Base-by-base conservation (phyloP, 92 coral and sea anemone species). In the Bergia puertoricense region DNA sequence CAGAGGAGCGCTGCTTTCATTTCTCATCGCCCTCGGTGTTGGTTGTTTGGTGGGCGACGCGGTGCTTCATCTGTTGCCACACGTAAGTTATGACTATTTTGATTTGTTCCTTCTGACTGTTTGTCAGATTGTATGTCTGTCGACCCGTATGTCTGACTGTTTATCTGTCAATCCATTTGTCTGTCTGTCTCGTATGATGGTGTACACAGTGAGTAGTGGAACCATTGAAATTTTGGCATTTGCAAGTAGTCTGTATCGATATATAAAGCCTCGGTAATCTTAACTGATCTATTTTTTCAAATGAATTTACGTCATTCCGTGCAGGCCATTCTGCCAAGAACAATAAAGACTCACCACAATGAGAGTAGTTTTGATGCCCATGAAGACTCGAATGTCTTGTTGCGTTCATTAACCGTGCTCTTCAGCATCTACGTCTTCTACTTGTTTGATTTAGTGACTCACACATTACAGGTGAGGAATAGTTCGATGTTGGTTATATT, bases 1-100 rank as follows among this genome's bases (percentile, higher is more conserved):
- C 13, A 89, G 91, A 11, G 91, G 91, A 76, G 81, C 59, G 45
- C 86, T 92, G 42, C 92, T 92, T 73, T 81, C 97, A 45, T 88
- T 91, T 40, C 92, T 94, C 30, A 89, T 93, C 50, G 95, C 98
- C 9, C 89, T 96, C 16, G 96, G 97, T 15, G 95, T 94, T 38
- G 98, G 97, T 10, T 92, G 94, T 65, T 81, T 96, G 41, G 91
- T 92, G 8, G 98, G 98, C 8, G 98, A 96, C 79, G 95, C 98
- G 41, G 88, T 94, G 20, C 95, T 96, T 30, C 98, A 96, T 80
- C 94, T 96, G 48, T 79, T 94, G 40, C 97, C 98, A 5, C 97
- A 96, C 54, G 98, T 96, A 81, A 89, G 96, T 95, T 59, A 14
- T 5, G 1, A 2, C 16, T 59, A 1, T 37, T 37, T 0, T 74